Evolutionary conservation across 2,888 invertebrate genomes (phyloP).

Genomic region (Dolomedes plantarius): DNA sequence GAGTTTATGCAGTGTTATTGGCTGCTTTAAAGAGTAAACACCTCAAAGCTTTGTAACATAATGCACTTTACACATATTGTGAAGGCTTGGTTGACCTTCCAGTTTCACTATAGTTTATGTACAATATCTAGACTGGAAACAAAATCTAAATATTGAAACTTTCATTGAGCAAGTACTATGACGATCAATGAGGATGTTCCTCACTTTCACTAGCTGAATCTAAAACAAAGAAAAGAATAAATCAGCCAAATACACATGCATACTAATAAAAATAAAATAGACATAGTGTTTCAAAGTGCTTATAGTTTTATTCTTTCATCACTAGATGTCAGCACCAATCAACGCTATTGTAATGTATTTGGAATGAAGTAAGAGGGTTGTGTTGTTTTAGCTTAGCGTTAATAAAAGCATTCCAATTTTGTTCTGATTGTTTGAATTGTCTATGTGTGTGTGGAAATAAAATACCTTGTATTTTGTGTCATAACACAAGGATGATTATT

Average conservation of each 20-base stretch:
- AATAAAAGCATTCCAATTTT: no score
- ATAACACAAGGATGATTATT: no score
- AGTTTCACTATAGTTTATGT: neutral
- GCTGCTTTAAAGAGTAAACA: neutral
- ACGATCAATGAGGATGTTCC: constrained; percentile 70
- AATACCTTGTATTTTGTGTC: no score
- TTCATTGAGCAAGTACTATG: neutral
- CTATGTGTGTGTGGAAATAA: no score
- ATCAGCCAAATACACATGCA: neutral
- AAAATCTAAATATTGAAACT: constrained; percentile 4
- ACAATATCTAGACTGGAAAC: neutral
- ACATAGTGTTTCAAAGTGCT: no score
- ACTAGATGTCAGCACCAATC: no score
- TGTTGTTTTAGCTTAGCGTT: no score
- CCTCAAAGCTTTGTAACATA: neutral
- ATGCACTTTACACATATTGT: neutral
- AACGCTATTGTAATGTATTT: no score
- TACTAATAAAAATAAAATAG: no score
- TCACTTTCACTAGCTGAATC: constrained; percentile 74
- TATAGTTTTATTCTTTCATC: no score
- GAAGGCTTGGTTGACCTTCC: neutral
- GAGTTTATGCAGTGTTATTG: neutral
- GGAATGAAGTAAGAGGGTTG: no score
- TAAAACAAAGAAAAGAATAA: constrained; percentile 35
- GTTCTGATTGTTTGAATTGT: no score